Evolutionary conservation across 1,140 invertebrate genomes (phyloP).

Genomic region (Thaumatotibia leucotreta): DNA sequence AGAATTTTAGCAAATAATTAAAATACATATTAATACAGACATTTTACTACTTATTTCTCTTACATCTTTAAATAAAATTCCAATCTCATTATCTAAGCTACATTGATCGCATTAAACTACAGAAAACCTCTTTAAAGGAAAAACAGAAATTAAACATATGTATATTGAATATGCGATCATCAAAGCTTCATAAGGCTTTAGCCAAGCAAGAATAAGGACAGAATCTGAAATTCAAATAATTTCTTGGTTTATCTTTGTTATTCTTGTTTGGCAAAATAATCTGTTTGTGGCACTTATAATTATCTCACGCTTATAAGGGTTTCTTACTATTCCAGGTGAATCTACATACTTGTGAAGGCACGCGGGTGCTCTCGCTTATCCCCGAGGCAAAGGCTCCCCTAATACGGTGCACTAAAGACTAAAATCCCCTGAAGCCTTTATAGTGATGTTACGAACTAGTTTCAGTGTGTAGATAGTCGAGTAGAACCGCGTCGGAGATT

Average conservation of each 20-base stretch:
- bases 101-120: neutral
- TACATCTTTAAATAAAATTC: no score
- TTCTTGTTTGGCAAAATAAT: neutral
- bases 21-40: no score
- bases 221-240: no score
- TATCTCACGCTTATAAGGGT: slow-evolving; percentile 24
- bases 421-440: slow-evolving; percentile 39
- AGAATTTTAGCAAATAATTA: neutral
- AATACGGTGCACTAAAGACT: slow-evolving; percentile 50
- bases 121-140: no score
- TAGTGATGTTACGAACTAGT: slow-evolving; percentile 58
- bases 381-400: slow-evolving; percentile 51
- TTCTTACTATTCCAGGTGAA: slow-evolving; percentile 75
- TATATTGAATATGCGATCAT: no score
- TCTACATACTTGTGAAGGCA: slow-evolving; percentile 75
- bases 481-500: slow-evolving; percentile 56
- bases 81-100: neutral
- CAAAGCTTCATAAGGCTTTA: no score
- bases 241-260: no score
- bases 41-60: no score
- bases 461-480: slow-evolving; percentile 60
- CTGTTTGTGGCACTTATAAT: slow-evolving; percentile 35
- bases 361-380: slow-evolving; percentile 41
- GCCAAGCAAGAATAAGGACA: no score
- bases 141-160: no score